Evolutionary conservation across 2,888 invertebrate genomes (phyloP).

Genomic region (Hydriomena furcata): DNA sequence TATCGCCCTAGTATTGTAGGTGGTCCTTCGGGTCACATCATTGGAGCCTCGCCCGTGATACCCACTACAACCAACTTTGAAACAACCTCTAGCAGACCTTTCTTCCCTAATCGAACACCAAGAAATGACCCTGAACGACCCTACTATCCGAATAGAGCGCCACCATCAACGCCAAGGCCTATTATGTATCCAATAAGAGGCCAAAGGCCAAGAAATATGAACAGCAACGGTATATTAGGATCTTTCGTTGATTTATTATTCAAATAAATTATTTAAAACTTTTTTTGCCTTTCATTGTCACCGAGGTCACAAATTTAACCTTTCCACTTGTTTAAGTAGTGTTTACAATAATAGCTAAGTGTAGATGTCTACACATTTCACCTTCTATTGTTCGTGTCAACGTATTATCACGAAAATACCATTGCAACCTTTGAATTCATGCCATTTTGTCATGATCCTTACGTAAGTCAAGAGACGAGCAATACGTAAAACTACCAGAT

Average conservation of each 20-base stretch:
- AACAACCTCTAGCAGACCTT: slow-evolving; percentile 20
- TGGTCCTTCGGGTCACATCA: slow-evolving; percentile 57
- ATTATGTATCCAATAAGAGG: slow-evolving; percentile 34
- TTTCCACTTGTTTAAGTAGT: too few relatives aligned
- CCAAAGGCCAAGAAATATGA: slow-evolving; percentile 46
- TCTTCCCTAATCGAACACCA: slow-evolving; percentile 27
- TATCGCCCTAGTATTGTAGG: slow-evolving; percentile 66
- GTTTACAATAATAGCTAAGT: slow-evolving; percentile 1
- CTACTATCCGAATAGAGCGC: slow-evolving; percentile 12
- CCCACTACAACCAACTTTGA: slow-evolving; percentile 41
- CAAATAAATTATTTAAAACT: slow-evolving; percentile 49
- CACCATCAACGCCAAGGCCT: slow-evolving; percentile 30
- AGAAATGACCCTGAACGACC: slow-evolving; percentile 26
- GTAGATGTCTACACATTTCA: slow-evolving; percentile 26
- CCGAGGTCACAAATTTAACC: slow-evolving; percentile 15
- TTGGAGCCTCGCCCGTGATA: slow-evolving; percentile 56
- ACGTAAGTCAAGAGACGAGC: slow-evolving; percentile 31
- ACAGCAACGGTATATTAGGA: slow-evolving; percentile 54
- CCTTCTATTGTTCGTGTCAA: slow-evolving; percentile 40
- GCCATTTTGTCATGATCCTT: slow-evolving; percentile 43
- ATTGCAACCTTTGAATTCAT: slow-evolving; percentile 47
- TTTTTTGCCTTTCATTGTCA: slow-evolving; percentile 16
- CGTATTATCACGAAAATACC: slow-evolving; percentile 44
- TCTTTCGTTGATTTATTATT: slow-evolving; percentile 72
- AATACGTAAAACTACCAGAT: slow-evolving; percentile 20